phyloP scores from a whole-genome alignment of 2,888 invertebrate genomes.

The Drosophila falleni region DNA sequence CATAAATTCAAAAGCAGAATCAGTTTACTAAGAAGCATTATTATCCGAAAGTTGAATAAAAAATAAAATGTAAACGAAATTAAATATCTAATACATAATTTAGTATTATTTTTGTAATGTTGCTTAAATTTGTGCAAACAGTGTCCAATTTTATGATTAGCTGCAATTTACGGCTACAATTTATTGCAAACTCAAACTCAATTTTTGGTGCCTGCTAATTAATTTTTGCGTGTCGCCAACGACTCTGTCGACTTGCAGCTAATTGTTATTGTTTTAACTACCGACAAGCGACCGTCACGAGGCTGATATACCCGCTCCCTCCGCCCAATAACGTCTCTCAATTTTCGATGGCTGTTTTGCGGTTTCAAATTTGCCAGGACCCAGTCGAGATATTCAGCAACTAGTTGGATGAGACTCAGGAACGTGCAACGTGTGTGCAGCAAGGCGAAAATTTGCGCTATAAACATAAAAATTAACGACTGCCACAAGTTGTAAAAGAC shows the following conservation, averaged over 20 bases:
- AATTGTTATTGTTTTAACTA: constrained; percentile 78
- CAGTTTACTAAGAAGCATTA: too few species aligned
- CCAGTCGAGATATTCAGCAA: background rate
- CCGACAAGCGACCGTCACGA: constrained; percentile 51
- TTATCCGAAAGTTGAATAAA: background rate
- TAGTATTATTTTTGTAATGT: constrained; percentile 5
- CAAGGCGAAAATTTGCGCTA: constrained; percentile 77
- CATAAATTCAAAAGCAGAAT: background rate
- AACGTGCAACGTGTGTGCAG: constrained; percentile 63
- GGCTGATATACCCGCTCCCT: background rate
- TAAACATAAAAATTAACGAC: constrained; percentile 84
- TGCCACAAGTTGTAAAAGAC: constrained; percentile 82
- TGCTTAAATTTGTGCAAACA: constrained; percentile 31
- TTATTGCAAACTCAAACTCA: constrained; percentile 22
- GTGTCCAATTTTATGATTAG: constrained; percentile 33
- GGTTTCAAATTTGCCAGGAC: constrained; percentile 40
- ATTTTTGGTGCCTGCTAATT: constrained; percentile 64
- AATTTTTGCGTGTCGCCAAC: constrained; percentile 75
- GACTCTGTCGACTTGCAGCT: constrained; percentile 69
- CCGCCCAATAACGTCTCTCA: background rate
- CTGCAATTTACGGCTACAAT: constrained; percentile 52
- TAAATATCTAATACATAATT: background rate
- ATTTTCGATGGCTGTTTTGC: constrained; percentile 35
- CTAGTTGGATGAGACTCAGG: constrained; percentile 29
- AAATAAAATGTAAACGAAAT: background rate